phyloP scores from a whole-genome alignment of 2,888 invertebrate species.

The Epsilonema sp. region DNA sequence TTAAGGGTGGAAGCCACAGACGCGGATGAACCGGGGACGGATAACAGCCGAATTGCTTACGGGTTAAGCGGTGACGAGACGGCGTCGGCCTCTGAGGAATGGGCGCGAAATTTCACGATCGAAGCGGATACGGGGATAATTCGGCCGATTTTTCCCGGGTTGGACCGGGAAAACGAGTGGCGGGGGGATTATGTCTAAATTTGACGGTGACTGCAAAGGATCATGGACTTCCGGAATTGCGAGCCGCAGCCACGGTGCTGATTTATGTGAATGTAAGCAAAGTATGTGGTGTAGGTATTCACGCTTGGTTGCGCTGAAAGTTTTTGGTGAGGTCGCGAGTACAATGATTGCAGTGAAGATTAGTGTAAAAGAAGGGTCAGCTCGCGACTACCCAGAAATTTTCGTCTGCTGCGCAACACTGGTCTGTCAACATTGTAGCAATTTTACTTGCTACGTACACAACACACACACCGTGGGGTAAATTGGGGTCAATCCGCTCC shows the following conservation, averaged over 20 bases:
- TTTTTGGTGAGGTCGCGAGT: too few relatives aligned
- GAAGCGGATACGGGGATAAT: slow-evolving; percentile 58
- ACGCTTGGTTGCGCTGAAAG: too few relatives aligned
- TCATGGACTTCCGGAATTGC: neutral
- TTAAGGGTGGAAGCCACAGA: slow-evolving; percentile 5
- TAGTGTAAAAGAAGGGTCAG: too few relatives aligned
- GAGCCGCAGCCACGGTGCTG: slow-evolving; percentile 17
- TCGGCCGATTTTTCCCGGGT: slow-evolving; percentile 3
- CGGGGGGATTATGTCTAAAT: slow-evolving; percentile 12
- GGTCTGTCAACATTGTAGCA: too few relatives aligned
- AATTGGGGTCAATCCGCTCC: too few relatives aligned
- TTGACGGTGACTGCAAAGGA: slow-evolving; percentile 7
- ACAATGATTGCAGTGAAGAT: too few relatives aligned
- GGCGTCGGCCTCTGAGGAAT: too few relatives aligned
- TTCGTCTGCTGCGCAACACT: too few relatives aligned
- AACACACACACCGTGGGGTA: too few relatives aligned
- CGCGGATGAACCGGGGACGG: slow-evolving; percentile 1
- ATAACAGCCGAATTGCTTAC: slow-evolving; percentile 6
- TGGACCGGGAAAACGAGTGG: slow-evolving; percentile 14
- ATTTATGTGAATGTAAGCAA: slow-evolving; percentile 28
- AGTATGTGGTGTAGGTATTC: neutral
- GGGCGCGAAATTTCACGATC: slow-evolving; percentile 53
- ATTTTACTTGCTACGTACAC: too few relatives aligned
- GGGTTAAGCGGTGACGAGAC: too few relatives aligned
- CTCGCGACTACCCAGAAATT: too few relatives aligned